Conservation (phyloP, 2,797 vertebrate species). For the Sebastes minor region DNA sequence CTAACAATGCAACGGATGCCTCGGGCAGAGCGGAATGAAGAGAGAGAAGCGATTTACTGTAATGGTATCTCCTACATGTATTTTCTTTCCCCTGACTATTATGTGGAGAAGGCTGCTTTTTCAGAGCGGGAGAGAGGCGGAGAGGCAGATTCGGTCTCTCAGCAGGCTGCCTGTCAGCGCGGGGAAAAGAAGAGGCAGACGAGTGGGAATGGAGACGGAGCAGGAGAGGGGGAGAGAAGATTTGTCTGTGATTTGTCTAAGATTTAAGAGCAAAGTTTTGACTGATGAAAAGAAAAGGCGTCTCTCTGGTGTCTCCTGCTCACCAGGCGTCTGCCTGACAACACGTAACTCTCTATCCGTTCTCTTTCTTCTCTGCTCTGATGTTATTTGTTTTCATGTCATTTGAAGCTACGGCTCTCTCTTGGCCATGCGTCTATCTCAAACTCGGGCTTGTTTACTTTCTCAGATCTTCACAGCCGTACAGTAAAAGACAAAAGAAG, state of each 20-base stretch:
- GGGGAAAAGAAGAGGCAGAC: constrained; percentile 47
- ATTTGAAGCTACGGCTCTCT: constrained; percentile 18
- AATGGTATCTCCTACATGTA: constrained; percentile 57
- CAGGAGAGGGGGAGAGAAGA: not conserved
- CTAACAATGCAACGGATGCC: constrained; percentile 51
- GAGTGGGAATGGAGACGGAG: constrained; percentile 42
- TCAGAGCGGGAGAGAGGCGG: constrained; percentile 41
- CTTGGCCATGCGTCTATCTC: not conserved
- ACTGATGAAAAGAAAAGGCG: constrained; percentile 59
- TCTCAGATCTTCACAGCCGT: constrained; percentile 15
- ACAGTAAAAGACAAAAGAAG: constrained; percentile 2
- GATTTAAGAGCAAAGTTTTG: constrained; percentile 63
- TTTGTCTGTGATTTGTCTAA: constrained; percentile 49
- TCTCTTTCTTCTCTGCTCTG: constrained; percentile 5
- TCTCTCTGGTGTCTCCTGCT: constrained; percentile 26
- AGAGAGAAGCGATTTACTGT: constrained; percentile 56
- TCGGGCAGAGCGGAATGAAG: constrained; percentile 38
- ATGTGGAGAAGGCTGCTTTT: constrained; percentile 48
- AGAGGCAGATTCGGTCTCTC: constrained; percentile 50
- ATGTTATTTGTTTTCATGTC: constrained; percentile 23
- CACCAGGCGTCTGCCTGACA: constrained; percentile 19
- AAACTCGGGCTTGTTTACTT: constrained; percentile 17
- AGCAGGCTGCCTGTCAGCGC: constrained; percentile 62
- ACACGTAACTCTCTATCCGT: not conserved
- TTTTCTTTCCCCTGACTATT: constrained; percentile 31